phyloP scores from a whole-genome alignment of 2,888 invertebrate species.

The Rhingia rostrata region DNA sequence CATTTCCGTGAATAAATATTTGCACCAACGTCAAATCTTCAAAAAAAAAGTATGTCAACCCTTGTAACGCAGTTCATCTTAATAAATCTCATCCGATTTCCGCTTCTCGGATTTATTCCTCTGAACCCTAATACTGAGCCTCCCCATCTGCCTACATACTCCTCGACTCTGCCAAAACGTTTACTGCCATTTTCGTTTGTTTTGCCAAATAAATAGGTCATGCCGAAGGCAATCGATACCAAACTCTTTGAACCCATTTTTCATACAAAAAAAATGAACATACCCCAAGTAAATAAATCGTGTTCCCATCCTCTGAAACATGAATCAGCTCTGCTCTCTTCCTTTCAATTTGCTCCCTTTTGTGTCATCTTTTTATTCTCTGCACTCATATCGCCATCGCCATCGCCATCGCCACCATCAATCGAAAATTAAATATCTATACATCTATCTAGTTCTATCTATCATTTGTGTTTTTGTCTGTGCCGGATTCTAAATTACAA shows the following conservation, averaged over 20 bases:
- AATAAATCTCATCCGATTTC: too few species aligned
- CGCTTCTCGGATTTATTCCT: too few species aligned
- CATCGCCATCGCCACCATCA: constrained; percentile 21
- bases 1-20: too few species aligned
- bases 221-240: not conserved
- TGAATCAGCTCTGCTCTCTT: not conserved
- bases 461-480: not conserved
- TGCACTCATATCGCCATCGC: constrained; percentile 5
- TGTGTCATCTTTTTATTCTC: constrained; percentile 7
- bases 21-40: too few species aligned
- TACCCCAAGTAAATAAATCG: not conserved
- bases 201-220: not conserved
- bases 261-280: too few species aligned
- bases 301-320: not conserved
- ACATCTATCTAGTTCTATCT: not conserved
- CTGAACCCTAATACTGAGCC: too few species aligned
- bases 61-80: too few species aligned
- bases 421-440: constrained; percentile 51
- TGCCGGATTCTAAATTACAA: constrained; percentile 36
- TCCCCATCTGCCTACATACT: too few species aligned
- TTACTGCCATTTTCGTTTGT: not conserved
- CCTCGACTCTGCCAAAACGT: too few species aligned
- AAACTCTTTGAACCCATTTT: not conserved
- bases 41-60: too few species aligned
- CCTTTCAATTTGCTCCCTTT: not conserved